phyloP scores from a whole-genome alignment of 2,797 vertebrate species.

The Decapterus maruadsi region DNA sequence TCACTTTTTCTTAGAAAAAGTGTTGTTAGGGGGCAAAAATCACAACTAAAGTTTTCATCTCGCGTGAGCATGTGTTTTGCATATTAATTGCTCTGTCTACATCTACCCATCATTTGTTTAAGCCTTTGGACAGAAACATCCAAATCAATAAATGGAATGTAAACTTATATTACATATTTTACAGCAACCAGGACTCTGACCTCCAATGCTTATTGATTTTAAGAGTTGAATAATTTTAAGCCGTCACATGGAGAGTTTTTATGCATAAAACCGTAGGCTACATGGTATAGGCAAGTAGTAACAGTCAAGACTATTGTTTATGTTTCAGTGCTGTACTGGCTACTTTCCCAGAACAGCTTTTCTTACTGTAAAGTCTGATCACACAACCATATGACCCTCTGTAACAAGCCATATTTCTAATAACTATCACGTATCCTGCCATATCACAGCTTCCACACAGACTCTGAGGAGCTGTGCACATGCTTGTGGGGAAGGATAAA shows the following conservation, averaged over 20 bases:
- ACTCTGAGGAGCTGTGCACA: conserved; percentile 16
- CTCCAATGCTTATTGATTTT: not conserved
- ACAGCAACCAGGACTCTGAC: not conserved
- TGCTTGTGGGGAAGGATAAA: conserved; percentile 40
- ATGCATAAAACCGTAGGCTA: no score
- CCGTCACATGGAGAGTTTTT: not conserved
- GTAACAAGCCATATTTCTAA: not conserved
- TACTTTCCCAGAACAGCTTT: conserved; percentile 1
- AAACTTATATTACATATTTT: not conserved
- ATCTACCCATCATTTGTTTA: not conserved
- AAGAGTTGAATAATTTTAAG: not conserved
- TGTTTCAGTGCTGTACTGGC: not conserved
- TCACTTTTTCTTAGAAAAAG: not conserved
- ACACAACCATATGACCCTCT: not conserved
- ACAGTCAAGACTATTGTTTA: not conserved
- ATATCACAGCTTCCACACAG: not conserved
- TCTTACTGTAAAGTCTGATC: not conserved
- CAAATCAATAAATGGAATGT: not conserved
- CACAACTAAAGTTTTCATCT: not conserved
- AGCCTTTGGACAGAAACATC: not conserved
- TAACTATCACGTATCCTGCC: not conserved
- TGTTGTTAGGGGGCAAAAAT: not conserved
- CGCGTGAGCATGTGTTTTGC: not conserved
- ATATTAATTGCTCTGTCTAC: not conserved
- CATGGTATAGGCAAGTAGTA: not conserved